Percentiles rank a stretch among this genome's conserved stretches.
Conservation (phyloP, 2,888 invertebrate genomes). For the Parnassius glacialis region DNA sequence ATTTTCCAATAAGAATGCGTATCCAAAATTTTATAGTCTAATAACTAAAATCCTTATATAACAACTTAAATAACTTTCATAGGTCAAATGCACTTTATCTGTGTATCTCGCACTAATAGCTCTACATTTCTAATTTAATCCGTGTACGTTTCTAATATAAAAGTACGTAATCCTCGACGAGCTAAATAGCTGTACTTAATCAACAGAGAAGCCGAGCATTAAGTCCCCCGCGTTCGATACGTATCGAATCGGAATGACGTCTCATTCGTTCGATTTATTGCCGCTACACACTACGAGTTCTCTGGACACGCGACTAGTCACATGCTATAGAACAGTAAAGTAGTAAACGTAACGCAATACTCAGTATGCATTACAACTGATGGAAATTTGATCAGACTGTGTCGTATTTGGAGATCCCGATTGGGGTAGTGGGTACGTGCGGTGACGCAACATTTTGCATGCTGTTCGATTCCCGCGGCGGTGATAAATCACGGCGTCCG, state of each 20-base stretch:
- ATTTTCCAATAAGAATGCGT: too few relatives aligned
- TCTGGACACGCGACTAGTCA: conserved; percentile 37
- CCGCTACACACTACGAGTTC: conserved; percentile 46
- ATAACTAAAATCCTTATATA: too few relatives aligned
- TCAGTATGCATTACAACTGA: conserved; percentile 30
- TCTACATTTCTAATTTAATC: conserved; percentile 34
- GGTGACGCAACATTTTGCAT: conserved; percentile 77
- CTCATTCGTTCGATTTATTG: conserved; percentile 76
- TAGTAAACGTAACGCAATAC: conserved; percentile 8
- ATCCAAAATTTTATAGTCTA: too few relatives aligned
- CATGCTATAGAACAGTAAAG: conserved; percentile 33
- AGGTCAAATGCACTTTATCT: conserved; percentile 16
- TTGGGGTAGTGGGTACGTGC: conserved; percentile 43
- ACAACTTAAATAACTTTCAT: not conserved
- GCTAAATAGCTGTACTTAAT: conserved; percentile 73
- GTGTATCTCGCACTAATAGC: conserved; percentile 21
- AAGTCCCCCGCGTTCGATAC: conserved; percentile 65
- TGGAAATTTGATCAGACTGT: conserved; percentile 39
- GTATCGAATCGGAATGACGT: conserved; percentile 76
- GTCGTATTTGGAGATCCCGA: conserved; percentile 32
- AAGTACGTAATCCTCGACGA: conserved; percentile 53
- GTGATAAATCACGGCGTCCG: conserved; percentile 63
- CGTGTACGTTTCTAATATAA: conserved; percentile 37
- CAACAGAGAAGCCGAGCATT: conserved; percentile 64
- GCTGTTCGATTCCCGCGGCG: conserved; percentile 57